Base-by-base conservation (phyloP, 2,888 invertebrate genomes). In the Patella ulyssiponensis region DNA sequence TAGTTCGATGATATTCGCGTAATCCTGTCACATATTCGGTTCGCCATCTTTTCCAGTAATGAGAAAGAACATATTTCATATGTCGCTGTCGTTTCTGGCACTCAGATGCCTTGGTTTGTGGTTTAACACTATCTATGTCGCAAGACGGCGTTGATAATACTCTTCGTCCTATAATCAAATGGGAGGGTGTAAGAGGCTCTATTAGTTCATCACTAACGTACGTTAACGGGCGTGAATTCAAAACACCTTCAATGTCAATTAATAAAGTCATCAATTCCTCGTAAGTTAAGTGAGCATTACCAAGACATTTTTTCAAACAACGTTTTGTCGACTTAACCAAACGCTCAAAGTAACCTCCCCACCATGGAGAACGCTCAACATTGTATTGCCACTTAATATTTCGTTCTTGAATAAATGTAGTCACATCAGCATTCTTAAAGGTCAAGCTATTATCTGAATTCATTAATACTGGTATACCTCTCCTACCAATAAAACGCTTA, bases 261-360 rank as follows among this genome's bases (percentile, higher is more conserved):
- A 64, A 14, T 17, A 58, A 17, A 58, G 58, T 58, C 58, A 58
- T 1, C 17, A 58, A 58, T 17, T 58, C 58, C 20, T 58, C 58
- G 20, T 17, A 58, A 2, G 58, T 58, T 58, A 58, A 20, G 58
- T 20, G 58, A 20, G 58, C 58, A 58, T 5, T 58, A 20, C 58
- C 58, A 20, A 58, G 58, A 58, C 58, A 58, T 58, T 58, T 58
- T 20, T 58, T 58, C 7, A 58, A 20, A 58, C 58, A 58, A 20
- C 56, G 56, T n/a, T 56, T 56, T 56, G 56, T 56, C 15, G 17
- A 17, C 56, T 56, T 56, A 7, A 56, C 56, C 3, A 56, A n/a
- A n/a, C 56, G 56, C 56, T 56, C 56, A 56, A 56, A 56, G n/a
- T 56, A 56, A 56, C 56, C 56, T 56, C 56, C 56, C 56, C 56